Conservation (phyloP, 2,113 vertebrate genomes). For the Hiodon tergisus region DNA sequence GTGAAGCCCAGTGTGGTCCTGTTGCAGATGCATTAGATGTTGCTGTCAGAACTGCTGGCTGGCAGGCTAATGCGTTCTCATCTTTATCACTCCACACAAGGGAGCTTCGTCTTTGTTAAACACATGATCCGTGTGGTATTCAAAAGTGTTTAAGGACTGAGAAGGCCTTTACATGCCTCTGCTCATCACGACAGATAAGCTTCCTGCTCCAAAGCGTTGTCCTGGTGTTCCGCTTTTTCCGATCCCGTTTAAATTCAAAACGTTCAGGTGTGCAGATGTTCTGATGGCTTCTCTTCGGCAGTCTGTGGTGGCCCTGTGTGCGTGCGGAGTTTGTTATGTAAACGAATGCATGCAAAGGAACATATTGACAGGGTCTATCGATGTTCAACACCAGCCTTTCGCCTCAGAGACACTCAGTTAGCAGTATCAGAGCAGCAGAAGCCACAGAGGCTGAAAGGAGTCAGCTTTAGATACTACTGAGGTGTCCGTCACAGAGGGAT, state of each 20-base stretch:
- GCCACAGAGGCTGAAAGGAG: not conserved
- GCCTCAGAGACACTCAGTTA: not conserved
- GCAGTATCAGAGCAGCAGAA: not conserved
- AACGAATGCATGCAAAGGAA: not conserved
- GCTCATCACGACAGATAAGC: not conserved
- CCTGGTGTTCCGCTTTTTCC: not conserved
- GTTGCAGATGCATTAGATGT: too few species aligned
- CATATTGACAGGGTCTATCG: not conserved
- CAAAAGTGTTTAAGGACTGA: not conserved
- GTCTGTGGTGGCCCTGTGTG: not conserved
- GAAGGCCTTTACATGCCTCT: not conserved
- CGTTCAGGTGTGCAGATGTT: not conserved
- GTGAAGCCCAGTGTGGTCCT: not conserved
- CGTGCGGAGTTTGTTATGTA: not conserved
- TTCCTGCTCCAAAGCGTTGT: not conserved
- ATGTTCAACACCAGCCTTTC: not conserved
- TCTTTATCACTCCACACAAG: not conserved
- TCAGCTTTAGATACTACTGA: constrained; percentile 35
- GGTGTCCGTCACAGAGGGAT: constrained; percentile 47
- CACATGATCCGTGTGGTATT: not conserved
- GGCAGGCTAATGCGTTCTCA: not conserved
- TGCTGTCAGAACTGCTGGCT: too few species aligned
- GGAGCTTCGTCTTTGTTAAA: not conserved
- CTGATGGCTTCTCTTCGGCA: not conserved
- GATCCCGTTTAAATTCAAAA: not conserved